Evolutionary conservation across 2,113 vertebrate species (phyloP).

Genomic region (Saguinus imperator): DNA sequence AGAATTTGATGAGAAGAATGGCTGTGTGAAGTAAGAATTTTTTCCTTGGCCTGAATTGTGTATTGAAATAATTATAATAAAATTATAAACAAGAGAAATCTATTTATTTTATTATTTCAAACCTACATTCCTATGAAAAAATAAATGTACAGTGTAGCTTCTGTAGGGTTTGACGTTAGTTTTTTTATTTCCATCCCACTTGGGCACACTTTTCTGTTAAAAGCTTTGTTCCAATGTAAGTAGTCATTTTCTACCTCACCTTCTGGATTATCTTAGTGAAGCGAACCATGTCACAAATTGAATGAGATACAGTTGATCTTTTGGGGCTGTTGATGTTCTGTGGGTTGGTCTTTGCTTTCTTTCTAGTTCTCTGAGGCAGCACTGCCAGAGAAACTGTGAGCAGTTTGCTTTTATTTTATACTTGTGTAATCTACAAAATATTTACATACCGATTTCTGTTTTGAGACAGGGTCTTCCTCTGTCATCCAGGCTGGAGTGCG

Average conservation of each 20-base stretch:
- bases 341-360: neutral
- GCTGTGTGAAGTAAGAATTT: conserved; percentile 73
- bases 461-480: too few relatives aligned
- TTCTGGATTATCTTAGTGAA: neutral
- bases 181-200: neutral
- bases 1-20: conserved; percentile 66
- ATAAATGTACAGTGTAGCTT: neutral
- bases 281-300: neutral
- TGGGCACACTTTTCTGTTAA: neutral
- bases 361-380: neutral
- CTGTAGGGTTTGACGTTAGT: neutral
- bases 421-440: neutral
- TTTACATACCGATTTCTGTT: neutral
- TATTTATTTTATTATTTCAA: conserved; percentile 1
- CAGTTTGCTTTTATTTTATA: neutral
- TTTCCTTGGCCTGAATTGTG: conserved; percentile 14
- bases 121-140: neutral
- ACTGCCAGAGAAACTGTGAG: neutral
- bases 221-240: neutral
- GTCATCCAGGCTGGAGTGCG: too few relatives aligned
- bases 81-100: conserved; percentile 16
- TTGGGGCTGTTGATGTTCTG: neutral
- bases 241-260: neutral
- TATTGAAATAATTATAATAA: neutral
- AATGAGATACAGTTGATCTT: neutral